A percentile compares a stretch with the other conserved stretches of the same genome.
Conservation (phyloP, 2,797 vertebrate genomes). For the Malacoraja senta region DNA sequence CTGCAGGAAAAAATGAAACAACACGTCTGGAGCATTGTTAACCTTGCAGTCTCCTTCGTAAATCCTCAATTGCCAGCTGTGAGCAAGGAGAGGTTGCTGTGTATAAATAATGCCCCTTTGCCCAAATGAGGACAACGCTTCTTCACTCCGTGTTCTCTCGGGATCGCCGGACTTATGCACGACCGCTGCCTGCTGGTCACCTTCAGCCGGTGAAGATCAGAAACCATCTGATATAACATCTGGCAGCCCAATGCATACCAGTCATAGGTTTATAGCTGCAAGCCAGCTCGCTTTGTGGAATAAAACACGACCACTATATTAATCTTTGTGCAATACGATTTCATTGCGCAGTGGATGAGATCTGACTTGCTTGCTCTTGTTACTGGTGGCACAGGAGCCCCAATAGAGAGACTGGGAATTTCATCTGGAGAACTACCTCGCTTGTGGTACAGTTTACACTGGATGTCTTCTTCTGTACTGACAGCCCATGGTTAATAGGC, state of each 20-base stretch:
- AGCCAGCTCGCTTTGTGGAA: neutral
- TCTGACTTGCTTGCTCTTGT: too few relatives aligned
- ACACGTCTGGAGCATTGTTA: constrained; percentile 48
- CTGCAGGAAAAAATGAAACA: constrained; percentile 42
- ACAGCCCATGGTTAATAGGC: too few relatives aligned
- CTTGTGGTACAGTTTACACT: too few relatives aligned
- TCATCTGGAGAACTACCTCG: too few relatives aligned
- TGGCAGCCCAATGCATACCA: constrained; percentile 19
- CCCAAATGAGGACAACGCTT: neutral
- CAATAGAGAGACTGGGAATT: too few relatives aligned
- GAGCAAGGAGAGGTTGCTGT: constrained; percentile 13
- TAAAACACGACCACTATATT: constrained; percentile 23
- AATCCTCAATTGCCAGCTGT: constrained; percentile 35
- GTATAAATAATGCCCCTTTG: constrained; percentile 28
- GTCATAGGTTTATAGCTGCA: constrained; percentile 35
- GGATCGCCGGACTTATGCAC: constrained; percentile 18
- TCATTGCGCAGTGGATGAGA: neutral
- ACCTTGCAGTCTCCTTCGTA: constrained; percentile 23
- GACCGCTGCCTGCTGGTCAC: constrained; percentile 34
- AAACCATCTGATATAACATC: constrained; percentile 42
- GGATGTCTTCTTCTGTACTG: too few relatives aligned
- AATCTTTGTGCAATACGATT: constrained; percentile 22
- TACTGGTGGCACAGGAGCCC: too few relatives aligned
- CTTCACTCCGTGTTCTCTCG: constrained; percentile 37
- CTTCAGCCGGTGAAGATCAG: constrained; percentile 40